These are phyloP conservation scores for Cosmopolites sordidus DNA, from an alignment of 2,888 invertebrate species.

Conservation along the genomic window DNA sequence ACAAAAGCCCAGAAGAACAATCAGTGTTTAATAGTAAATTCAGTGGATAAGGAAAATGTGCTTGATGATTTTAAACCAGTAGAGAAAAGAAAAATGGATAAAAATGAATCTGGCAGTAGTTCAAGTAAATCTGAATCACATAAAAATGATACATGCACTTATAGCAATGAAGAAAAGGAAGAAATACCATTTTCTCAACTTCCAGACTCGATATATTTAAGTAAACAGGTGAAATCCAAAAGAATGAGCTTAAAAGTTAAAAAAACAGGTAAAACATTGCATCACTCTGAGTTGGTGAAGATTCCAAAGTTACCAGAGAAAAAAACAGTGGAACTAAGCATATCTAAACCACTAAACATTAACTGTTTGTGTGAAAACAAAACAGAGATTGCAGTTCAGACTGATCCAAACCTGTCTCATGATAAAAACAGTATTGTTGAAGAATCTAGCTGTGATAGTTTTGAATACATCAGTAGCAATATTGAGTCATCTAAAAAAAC, in stretches of 20 bases:
- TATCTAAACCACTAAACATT: conserved; percentile 37
- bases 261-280: neutral
- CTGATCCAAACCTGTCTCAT: conserved; percentile 14
- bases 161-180: too few species aligned
- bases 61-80: neutral
- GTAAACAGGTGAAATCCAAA: neutral
- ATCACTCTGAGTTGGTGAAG: neutral
- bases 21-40: neutral
- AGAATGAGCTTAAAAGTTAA: neutral
- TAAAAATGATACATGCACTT: too few species aligned
- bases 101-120: neutral
- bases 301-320: conserved; percentile 9
- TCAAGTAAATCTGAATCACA: neutral
- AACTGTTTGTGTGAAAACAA: conserved; percentile 31
- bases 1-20: neutral
- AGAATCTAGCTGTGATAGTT: conserved; percentile 20
- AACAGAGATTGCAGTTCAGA: conserved; percentile 30
- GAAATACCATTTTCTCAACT: too few species aligned
- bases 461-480: conserved; percentile 38
- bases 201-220: too few species aligned
- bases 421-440: neutral
- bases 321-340: conserved; percentile 34
- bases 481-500: too few species aligned
- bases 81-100: neutral
- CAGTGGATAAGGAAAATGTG: neutral